phyloP scores from a whole-genome alignment of 1,140 invertebrate genomes.

The Tetragnatha versicolor region DNA sequence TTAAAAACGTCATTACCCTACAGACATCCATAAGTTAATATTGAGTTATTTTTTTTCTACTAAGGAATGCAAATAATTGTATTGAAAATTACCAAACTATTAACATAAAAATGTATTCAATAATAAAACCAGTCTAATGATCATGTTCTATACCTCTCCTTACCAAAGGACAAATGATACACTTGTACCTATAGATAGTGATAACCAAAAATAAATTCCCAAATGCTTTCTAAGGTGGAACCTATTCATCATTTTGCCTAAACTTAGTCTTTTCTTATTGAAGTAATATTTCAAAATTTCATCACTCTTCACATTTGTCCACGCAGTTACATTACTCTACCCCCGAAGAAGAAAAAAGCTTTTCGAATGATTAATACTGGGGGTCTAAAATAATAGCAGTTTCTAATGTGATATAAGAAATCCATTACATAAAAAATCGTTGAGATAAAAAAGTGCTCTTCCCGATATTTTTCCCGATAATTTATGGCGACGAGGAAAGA shows the following conservation, averaged over 20 bases:
- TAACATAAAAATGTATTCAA: no score
- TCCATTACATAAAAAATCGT: neutral
- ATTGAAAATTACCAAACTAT: no score
- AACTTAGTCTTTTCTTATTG: slow-evolving; percentile 46
- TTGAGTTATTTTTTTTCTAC: no score
- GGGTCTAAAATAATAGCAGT: slow-evolving; percentile 41
- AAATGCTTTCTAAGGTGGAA: neutral
- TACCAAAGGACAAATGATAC: no score
- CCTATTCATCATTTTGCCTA: slow-evolving; percentile 40
- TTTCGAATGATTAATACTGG: slow-evolving; percentile 32
- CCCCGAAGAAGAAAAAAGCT: neutral
- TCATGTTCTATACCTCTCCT: no score
- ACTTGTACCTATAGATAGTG: no score
- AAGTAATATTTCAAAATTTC: slow-evolving; percentile 50
- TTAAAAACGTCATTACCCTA: no score
- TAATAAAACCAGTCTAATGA: no score
- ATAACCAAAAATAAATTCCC: neutral
- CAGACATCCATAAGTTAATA: no score
- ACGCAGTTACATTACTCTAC: neutral
- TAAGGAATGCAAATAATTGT: no score
- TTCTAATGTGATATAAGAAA: slow-evolving; percentile 45
- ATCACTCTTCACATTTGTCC: slow-evolving; percentile 38
- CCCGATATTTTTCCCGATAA: slow-evolving; percentile 32
- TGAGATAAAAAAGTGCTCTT: neutral
- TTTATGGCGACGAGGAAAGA: slow-evolving; percentile 13